Evolutionary conservation across 2,888 invertebrate genomes (phyloP).

Genomic region (Neria commutata): DNA sequence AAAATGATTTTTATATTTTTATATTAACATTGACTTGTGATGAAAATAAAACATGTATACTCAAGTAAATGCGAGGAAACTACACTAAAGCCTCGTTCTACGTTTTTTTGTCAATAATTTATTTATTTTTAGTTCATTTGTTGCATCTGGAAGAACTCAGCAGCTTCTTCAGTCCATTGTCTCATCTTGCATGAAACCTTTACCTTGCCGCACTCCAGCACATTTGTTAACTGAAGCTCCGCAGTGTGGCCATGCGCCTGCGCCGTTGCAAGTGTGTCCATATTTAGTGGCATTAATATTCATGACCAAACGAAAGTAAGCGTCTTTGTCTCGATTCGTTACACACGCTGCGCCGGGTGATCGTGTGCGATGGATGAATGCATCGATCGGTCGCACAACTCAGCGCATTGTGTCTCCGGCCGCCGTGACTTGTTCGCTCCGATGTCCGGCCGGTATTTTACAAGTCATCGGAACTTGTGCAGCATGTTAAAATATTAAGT

Average conservation of each 20-base stretch:
- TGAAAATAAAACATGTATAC: too few relatives aligned
- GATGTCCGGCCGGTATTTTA: constrained; percentile 18
- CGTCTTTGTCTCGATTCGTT: constrained; percentile 45
- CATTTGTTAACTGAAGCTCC: not conserved
- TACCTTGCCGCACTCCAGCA: not conserved
- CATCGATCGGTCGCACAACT: not conserved
- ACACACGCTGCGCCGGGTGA: too few relatives aligned
- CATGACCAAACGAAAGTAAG: constrained; percentile 54
- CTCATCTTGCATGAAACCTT: not conserved
- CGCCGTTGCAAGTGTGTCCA: not conserved
- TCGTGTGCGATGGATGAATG: not conserved
- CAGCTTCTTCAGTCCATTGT: not conserved
- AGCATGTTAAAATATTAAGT: constrained; percentile 1
- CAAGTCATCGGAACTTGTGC: constrained; percentile 23
- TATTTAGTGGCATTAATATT: constrained; percentile 55
- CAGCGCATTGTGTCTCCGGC: constrained; percentile 7
- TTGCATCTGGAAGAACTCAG: not conserved
- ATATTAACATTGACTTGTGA: not conserved
- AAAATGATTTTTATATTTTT: not conserved
- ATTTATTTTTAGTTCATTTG: not conserved
- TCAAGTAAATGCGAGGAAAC: too few relatives aligned
- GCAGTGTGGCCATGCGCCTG: not conserved
- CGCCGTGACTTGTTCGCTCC: constrained; percentile 12
- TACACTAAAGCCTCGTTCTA: too few relatives aligned
- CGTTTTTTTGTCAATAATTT: too few relatives aligned